Percentiles rank a stretch among this genome's conserved stretches.
Evolutionary conservation across 2,113 vertebrate genomes (phyloP).

Genomic region (Nannobrachium achirus): DNA sequence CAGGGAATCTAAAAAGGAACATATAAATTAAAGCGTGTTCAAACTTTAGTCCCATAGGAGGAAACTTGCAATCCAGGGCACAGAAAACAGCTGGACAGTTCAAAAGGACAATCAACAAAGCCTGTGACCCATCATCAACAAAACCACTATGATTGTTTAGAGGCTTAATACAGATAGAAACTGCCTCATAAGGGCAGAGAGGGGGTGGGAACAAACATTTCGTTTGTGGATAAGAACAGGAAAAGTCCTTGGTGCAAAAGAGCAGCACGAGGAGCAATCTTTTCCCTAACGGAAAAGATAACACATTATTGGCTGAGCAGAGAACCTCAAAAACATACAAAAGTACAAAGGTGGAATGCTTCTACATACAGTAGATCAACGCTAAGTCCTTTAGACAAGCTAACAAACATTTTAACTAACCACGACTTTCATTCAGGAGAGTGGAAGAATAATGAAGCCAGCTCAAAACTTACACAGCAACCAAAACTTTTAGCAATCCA

Average conservation of each 20-base stretch:
- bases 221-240: slow-evolving; percentile 22
- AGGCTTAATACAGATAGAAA: slow-evolving; percentile 23
- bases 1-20: slow-evolving; percentile 4
- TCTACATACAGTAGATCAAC: neutral
- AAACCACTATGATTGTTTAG: slow-evolving; percentile 18
- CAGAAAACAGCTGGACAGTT: slow-evolving; percentile 6
- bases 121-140: slow-evolving; percentile 20
- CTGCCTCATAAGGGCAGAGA: slow-evolving; percentile 31
- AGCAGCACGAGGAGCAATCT: neutral
- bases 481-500: neutral
- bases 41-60: slow-evolving; percentile 31
- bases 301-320: neutral
- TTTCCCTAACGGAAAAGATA: slow-evolving; percentile 6
- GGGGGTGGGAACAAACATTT: slow-evolving; percentile 42
- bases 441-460: neutral
- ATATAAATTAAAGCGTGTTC: slow-evolving; percentile 2
- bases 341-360: slow-evolving; percentile 6
- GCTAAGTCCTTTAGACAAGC: neutral
- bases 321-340: slow-evolving; percentile 1
- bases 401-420: neutral
- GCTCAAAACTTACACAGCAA: neutral
- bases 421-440: neutral
- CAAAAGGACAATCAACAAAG: slow-evolving; percentile 28
- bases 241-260: slow-evolving; percentile 7
- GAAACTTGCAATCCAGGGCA: slow-evolving; percentile 14